Evolutionary conservation across 2,888 invertebrate species (phyloP), one percentile per base, ranked within the genome.

Genomic region (Metallyticus violacea): DNA sequence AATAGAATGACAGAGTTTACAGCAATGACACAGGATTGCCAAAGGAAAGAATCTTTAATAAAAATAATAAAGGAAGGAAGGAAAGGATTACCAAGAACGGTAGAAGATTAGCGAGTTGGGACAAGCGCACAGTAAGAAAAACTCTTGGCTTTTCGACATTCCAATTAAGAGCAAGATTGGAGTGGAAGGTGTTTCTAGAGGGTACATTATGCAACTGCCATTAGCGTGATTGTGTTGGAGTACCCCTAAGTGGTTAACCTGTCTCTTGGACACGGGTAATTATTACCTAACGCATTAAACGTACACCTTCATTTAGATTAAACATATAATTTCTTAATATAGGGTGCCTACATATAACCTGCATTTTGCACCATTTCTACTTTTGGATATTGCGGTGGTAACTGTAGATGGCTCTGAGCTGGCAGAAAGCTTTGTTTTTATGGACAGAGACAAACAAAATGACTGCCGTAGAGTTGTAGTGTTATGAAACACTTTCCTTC

Each of bases 141-240:
- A 62, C 6, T 62, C 40, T 15, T 62, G 40, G 15, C 40, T 62
- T 22, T 62, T 62, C 40, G 40, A 62, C 15, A 22, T 62, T 62
- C 40, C 40, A 62, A 62, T 62, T 62, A 62, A 1, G 40, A 62
- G 40, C 9, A 62, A 62, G 40, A 62, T 62, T 62, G 40, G 40
- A 62, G 40, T 62, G 40, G 40, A 62, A 62, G 40, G 40, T 15
- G 40, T 15, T 62, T 62, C 40, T 4, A 62, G 40, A 15, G 40
- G 77, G 77, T 26, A 83, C 77, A 77, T 83, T 83, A 83, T 83
- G 76, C 83, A 83, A 83, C 77, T 77, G 77, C 77, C 29, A 83
- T 83, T 83, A 83, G n/a, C 22, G 28, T 83, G 77, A 77, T 83
- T 83, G 83, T 83, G 77, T 83, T 1, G 22, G 76, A 76, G 83